Conservation (phyloP, 2,888 invertebrate genomes). For the Pristionchus maxplancki region DNA sequence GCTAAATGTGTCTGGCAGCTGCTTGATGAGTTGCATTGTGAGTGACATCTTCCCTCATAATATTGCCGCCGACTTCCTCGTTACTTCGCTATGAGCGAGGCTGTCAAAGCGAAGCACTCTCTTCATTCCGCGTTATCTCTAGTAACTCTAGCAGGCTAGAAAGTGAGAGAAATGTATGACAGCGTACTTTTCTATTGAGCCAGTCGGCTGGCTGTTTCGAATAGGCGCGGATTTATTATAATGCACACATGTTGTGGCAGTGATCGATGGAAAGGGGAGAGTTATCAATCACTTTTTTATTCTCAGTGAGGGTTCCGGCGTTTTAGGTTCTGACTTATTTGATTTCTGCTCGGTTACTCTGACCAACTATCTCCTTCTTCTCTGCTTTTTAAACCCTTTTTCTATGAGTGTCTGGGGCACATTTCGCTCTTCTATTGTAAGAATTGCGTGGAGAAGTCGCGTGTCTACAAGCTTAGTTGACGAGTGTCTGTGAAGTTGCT, state of each 20-base stretch:
- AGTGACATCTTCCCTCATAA: not conserved
- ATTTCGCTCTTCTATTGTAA: too few relatives aligned
- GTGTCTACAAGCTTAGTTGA: not conserved
- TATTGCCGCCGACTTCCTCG: not conserved
- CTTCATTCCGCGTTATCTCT: too few relatives aligned
- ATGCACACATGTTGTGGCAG: not conserved
- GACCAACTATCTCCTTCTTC: not conserved
- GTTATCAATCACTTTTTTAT: not conserved
- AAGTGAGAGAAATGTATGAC: too few relatives aligned
- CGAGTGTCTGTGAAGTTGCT: not conserved
- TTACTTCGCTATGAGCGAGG: not conserved
- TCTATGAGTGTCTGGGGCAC: too few relatives aligned
- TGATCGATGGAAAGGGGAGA: not conserved
- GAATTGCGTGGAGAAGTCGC: not conserved
- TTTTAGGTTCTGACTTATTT: too few relatives aligned
- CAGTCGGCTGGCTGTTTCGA: not conserved
- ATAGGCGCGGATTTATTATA: not conserved
- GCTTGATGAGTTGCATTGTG: not conserved
- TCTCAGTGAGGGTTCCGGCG: too few relatives aligned
- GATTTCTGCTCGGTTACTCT: too few relatives aligned
- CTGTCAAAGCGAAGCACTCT: not conserved
- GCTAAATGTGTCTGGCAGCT: not conserved
- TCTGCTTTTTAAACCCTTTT: too few relatives aligned
- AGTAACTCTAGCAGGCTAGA: too few relatives aligned
- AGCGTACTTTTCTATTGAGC: not conserved